phyloP scores from a whole-genome alignment of 1,140 invertebrate genomes.

The Belonocnema kinseyi region DNA sequence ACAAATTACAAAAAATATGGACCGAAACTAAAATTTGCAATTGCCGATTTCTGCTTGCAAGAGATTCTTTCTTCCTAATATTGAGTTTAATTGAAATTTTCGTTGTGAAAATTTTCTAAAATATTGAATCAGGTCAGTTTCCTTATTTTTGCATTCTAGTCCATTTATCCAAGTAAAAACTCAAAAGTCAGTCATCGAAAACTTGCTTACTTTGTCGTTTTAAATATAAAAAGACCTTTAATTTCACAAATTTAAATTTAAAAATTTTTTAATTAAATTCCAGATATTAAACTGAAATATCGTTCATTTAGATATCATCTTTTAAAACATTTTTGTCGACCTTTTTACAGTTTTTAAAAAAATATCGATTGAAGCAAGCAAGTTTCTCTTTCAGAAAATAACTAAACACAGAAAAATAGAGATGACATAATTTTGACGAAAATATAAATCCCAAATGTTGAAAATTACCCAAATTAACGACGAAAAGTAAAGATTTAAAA shows the following conservation, averaged over 20 bases:
- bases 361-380: not conserved
- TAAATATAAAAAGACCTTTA: not conserved
- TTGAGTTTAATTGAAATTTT: not conserved
- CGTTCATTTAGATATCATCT: too few relatives aligned
- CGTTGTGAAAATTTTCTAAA: not conserved
- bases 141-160: slow-evolving; percentile 11
- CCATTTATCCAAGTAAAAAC: slow-evolving; percentile 8
- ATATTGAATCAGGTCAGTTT: slow-evolving; percentile 5
- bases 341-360: too few relatives aligned
- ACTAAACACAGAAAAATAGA: not conserved
- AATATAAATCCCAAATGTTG: too few relatives aligned
- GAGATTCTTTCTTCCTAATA: not conserved
- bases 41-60: not conserved
- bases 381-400: not conserved
- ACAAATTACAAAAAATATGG: too few relatives aligned
- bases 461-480: too few relatives aligned
- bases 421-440: not conserved
- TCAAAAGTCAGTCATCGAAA: not conserved
- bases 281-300: too few relatives aligned
- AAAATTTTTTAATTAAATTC: too few relatives aligned
- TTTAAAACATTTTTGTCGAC: too few relatives aligned
- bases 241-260: not conserved
- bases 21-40: not conserved
- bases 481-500: too few relatives aligned
- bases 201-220: slow-evolving; percentile 1